Base-by-base conservation (phyloP, 2,888 invertebrate genomes). In the Drosophila recens region DNA sequence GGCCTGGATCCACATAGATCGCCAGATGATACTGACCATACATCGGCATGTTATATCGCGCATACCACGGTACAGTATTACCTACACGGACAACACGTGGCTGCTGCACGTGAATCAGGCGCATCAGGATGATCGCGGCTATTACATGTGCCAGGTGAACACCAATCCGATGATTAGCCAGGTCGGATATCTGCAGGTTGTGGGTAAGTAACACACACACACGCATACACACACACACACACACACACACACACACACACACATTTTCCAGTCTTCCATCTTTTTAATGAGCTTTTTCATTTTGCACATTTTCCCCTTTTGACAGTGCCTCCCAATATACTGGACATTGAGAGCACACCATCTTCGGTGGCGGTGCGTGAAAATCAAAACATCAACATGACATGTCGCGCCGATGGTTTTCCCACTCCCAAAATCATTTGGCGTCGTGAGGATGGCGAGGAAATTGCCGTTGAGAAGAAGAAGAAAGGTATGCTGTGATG, bases 111-210 rank as follows among this genome's bases (percentile, higher is more conserved):
- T 98, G 84, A 97, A 95, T 91, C 97, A 97, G 90, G 98, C 97
- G 59, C 97, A 98, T 93, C 97, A 97, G 91, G 97, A 97, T 90
- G 98, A 98, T 93, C 94, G 97, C 42, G 98, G 98, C 42, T 97
- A 97, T 93, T 93, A 93, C 78, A 93, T 93, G 93, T 93, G 92
- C 75, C 93, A 93, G 85, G 95, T 95, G 82, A 98, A 98, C 93
- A 97, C 98, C 52, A 96, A 97, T 92, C 98, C 98, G 0, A 98
- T 98, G 97, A 97, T 98, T 91, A 97, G 97, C 91, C 98, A 98
- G 94, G 97, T 97, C 40, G 98, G 98, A 67, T 97, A 97, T 92
- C 94, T 98, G 45, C 97, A 98, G 93, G 98, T 98, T 72, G 97
- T 98, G 42, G 98, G 98, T 98, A 92, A 95, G 97, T 89, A 30